phyloP scores from a whole-genome alignment of 2,113 vertebrate genomes.

The Odobenus rosmarus region DNA sequence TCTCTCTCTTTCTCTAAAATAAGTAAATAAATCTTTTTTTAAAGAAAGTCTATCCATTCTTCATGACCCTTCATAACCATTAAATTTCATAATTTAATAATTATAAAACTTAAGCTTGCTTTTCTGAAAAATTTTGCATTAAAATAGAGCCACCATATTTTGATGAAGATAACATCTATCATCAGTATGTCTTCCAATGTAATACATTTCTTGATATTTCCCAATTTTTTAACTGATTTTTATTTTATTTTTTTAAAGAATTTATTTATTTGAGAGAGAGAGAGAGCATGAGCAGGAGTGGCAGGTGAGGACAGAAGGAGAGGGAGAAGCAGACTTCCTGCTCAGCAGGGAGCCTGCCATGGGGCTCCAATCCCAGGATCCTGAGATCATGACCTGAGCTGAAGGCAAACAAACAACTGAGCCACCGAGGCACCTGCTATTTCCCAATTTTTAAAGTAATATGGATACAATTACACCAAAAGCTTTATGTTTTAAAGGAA shows the following conservation, averaged over 20 bases:
- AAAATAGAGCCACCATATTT: not conserved
- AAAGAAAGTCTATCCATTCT: not conserved
- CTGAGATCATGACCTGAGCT: not conserved
- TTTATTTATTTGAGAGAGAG: not conserved
- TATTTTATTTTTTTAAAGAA: not conserved
- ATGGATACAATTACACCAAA: not conserved
- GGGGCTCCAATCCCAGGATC: not conserved
- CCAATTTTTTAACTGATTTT: not conserved
- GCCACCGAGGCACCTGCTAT: not conserved
- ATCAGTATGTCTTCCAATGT: not conserved
- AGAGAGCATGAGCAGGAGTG: not conserved
- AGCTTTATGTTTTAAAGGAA: not conserved
- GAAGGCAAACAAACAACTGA: not conserved
- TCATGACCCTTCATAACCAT: not conserved
- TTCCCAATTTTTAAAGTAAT: not conserved
- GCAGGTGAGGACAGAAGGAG: no score
- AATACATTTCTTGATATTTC: not conserved
- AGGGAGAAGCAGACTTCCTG: not conserved
- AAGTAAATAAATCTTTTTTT: not conserved
- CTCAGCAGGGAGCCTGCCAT: not conserved
- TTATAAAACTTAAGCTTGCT: not conserved
- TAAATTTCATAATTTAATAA: not conserved
- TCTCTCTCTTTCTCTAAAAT: not conserved
- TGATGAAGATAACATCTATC: not conserved
- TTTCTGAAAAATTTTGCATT: not conserved